phyloP scores from a whole-genome alignment of 2,113 vertebrate species.

The crab-eating macaque (Macaca fascicularis) region DNA sequence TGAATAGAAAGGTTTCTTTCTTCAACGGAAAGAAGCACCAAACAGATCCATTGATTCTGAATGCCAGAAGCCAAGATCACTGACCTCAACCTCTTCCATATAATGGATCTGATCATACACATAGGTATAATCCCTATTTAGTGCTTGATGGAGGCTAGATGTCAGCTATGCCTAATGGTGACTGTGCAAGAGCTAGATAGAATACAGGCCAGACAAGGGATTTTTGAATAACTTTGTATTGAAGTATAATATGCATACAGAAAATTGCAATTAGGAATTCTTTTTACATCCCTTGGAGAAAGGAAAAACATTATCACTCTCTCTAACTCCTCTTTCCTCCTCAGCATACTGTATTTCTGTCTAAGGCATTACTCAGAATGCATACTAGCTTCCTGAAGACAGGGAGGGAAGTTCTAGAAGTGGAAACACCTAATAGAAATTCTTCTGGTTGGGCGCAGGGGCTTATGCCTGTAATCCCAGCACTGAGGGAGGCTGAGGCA shows the following conservation, averaged over 20 bases:
- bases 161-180: not conserved
- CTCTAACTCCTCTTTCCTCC: not conserved
- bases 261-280: not conserved
- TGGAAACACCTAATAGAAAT: not conserved
- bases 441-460: not conserved
- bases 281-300: not conserved
- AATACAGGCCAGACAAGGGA: not conserved
- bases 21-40: not conserved
- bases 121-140: not conserved
- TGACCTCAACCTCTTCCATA: not conserved
- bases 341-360: not conserved
- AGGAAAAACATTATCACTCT: not conserved
- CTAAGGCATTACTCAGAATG: not conserved
- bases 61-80: not conserved
- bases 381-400: not conserved
- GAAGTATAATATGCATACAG: not conserved
- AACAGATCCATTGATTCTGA: not conserved
- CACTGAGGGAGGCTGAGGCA: too few relatives aligned
- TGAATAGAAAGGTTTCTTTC: not conserved
- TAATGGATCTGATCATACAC: not conserved
- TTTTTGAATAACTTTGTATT: not conserved
- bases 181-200: not conserved
- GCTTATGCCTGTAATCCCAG: too few relatives aligned
- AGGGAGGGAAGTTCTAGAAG: not conserved
- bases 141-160: not conserved